Percentiles rank a stretch among this genome's conserved stretches.
phyloP scores from a whole-genome alignment of 2,888 invertebrate species.

The Eucriotettix oculatus region DNA sequence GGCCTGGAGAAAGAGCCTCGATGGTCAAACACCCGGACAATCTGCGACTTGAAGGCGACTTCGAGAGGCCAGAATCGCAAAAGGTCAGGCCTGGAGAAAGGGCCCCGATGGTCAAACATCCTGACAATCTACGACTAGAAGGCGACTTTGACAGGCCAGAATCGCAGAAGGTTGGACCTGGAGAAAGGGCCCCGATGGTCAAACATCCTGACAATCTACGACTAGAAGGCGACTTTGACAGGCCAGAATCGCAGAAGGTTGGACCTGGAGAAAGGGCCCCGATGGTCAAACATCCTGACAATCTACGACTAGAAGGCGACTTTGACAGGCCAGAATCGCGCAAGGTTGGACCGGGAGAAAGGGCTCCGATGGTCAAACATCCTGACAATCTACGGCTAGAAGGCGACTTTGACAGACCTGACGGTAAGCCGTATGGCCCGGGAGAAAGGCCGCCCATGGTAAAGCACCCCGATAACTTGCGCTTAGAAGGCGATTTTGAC shows the following conservation, averaged over 20 bases:
- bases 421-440: slow-evolving; percentile 20
- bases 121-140: slow-evolving; percentile 24
- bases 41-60: slow-evolving; percentile 21
- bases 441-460: slow-evolving; percentile 8
- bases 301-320: slow-evolving; percentile 16
- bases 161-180: slow-evolving; percentile 17
- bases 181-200: slow-evolving; percentile 24
- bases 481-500: slow-evolving; percentile 22
- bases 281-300: slow-evolving; percentile 27
- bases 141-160: slow-evolving; percentile 16
- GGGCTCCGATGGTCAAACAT: slow-evolving; percentile 21
- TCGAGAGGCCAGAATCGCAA: slow-evolving; percentile 8
- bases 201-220: slow-evolving; percentile 38
- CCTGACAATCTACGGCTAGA: slow-evolving; percentile 24
- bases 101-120: slow-evolving; percentile 20
- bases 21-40: slow-evolving; percentile 18
- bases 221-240: slow-evolving; percentile 37
- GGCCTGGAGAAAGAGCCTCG: slow-evolving; percentile 17
- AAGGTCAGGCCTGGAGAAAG: slow-evolving; percentile 22
- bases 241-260: slow-evolving; percentile 27
- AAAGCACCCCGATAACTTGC: slow-evolving; percentile 27
- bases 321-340: slow-evolving; percentile 18
- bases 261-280: slow-evolving; percentile 30
- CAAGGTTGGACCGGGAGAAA: slow-evolving; percentile 22
- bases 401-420: slow-evolving; percentile 17